Conservation (phyloP, 2,113 vertebrate species). For the Chaetura pelagica region DNA sequence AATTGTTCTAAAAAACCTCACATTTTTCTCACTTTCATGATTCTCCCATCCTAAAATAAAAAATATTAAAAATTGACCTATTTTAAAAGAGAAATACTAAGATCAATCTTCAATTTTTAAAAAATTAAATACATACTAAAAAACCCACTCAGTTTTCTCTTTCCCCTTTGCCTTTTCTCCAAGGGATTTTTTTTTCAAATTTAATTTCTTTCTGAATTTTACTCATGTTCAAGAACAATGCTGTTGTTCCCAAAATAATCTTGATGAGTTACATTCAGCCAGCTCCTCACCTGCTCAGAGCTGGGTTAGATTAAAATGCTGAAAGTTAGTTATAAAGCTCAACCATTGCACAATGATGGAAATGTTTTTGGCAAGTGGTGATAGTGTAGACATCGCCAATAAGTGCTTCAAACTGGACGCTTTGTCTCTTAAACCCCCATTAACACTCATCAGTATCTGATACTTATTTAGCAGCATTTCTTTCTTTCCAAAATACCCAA, state of each 20-base stretch:
- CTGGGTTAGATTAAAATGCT: conserved; percentile 36
- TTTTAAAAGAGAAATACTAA: neutral
- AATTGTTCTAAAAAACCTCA: conserved; percentile 1
- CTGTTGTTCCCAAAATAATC: neutral
- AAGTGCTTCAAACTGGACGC: conserved; percentile 71
- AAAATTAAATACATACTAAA: neutral
- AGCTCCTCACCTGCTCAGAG: conserved; percentile 39
- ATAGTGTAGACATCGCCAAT: conserved; percentile 70
- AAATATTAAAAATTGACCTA: neutral
- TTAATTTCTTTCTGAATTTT: neutral
- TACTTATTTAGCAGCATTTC: conserved; percentile 43
- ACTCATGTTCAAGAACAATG: neutral
- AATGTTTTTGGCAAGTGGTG: conserved; percentile 69
- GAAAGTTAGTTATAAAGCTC: conserved; percentile 45
- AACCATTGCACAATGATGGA: conserved; percentile 58
- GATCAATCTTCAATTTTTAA: neutral
- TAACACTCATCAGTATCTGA: conserved; percentile 63
- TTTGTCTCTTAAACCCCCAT: conserved; percentile 67
- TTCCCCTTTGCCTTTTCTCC: neutral
- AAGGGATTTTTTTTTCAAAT: neutral
- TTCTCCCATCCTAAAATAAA: neutral
- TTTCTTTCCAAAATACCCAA: neutral
- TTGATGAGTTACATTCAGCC: neutral
- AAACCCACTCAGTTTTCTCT: neutral
- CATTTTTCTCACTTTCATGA: neutral